A percentile compares a stretch with the other conserved stretches of the same genome.
phyloP scores from a whole-genome alignment of 1,140 invertebrate species.

The Hesperophylax magnus region DNA sequence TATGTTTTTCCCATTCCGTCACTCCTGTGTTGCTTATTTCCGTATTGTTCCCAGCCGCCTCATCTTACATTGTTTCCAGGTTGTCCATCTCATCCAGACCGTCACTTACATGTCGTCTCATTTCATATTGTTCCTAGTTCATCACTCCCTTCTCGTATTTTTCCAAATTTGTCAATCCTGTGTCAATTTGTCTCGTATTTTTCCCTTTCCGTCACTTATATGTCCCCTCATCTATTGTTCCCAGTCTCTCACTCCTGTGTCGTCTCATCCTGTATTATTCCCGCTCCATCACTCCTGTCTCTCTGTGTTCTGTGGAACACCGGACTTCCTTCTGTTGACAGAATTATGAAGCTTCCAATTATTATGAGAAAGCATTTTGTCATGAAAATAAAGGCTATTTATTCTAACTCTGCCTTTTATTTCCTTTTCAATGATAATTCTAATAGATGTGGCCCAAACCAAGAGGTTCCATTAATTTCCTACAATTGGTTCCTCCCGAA shows the following conservation, averaged over 20 bases:
- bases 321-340: neutral
- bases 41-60: too few species aligned
- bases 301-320: neutral
- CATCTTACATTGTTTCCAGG: too few species aligned
- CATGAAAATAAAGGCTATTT: constrained; percentile 35
- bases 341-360: constrained; percentile 31
- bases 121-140: too few species aligned
- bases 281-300: neutral
- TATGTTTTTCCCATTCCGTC: neutral
- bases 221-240: too few species aligned
- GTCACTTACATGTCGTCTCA: too few species aligned
- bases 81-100: too few species aligned
- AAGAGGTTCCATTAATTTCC: too few species aligned
- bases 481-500: too few species aligned
- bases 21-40: neutral
- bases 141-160: too few species aligned
- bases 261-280: neutral
- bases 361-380: constrained; percentile 37
- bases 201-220: neutral
- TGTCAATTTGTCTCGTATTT: too few species aligned
- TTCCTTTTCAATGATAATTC: neutral
- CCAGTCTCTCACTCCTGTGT: neutral
- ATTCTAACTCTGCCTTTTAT: constrained; percentile 14
- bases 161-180: too few species aligned
- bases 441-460: too few species aligned